Conservation (phyloP, 1,140 invertebrate species). For the Trichonephila inaurata region DNA sequence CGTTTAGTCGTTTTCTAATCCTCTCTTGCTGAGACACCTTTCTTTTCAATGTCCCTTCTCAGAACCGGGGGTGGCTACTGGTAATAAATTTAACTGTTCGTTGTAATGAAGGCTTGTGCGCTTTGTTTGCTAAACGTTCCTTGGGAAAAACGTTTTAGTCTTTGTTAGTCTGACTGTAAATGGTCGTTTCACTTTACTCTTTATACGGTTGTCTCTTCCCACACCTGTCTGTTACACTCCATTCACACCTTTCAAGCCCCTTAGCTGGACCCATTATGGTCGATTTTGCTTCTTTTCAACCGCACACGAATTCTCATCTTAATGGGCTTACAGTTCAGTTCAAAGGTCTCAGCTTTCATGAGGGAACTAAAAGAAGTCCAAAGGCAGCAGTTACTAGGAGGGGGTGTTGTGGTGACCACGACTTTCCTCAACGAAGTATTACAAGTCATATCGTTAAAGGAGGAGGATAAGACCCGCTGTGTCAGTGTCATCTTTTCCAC, state of each 20-base stretch:
- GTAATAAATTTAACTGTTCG: constrained; percentile 20
- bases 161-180: constrained; percentile 40
- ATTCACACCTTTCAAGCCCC: constrained; percentile 24
- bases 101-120: constrained; percentile 18
- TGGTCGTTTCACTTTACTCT: constrained; percentile 45
- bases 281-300: not conserved
- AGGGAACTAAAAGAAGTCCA: not conserved
- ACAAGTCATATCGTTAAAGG: not conserved
- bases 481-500: constrained; percentile 19
- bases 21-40: not conserved
- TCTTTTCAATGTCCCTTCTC: not conserved
- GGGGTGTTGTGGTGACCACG: not conserved
- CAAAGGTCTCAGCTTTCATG: not conserved
- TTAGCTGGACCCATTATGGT: not conserved
- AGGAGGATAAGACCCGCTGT: not conserved
- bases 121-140: constrained; percentile 64
- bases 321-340: constrained; percentile 29
- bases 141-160: constrained; percentile 3
- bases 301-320: not conserved
- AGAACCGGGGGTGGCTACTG: not conserved
- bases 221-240: constrained; percentile 20
- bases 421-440: not conserved
- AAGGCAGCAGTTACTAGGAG: not conserved
- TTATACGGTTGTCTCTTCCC: constrained; percentile 29
- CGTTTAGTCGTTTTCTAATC: not conserved